These are phyloP conservation scores for pig (Sus scrofa) DNA, from an alignment of 2,113 vertebrate genomes.

Conservation along the genomic window DNA sequence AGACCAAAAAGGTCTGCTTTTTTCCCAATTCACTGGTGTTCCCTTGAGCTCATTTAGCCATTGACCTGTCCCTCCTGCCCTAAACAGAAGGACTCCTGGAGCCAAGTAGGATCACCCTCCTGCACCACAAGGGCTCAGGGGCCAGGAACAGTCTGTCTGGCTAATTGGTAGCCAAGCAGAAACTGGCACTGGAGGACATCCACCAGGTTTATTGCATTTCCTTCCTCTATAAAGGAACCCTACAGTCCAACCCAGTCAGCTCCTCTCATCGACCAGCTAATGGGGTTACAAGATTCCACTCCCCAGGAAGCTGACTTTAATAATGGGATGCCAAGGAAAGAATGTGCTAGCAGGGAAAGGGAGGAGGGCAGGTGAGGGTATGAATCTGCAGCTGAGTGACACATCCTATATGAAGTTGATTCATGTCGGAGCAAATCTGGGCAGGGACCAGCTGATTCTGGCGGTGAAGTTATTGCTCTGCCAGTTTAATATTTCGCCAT, in stretches of 20 bases:
- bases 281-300: constrained; percentile 40
- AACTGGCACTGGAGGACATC: background rate
- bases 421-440: constrained; percentile 80
- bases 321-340: constrained; percentile 37
- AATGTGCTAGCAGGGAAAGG: background rate
- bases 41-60: background rate
- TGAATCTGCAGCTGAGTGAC: constrained; percentile 53
- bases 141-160: background rate
- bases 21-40: background rate
- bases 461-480: constrained; percentile 84
- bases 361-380: constrained; percentile 59
- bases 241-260: constrained; percentile 40
- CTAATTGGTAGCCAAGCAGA: constrained; percentile 39
- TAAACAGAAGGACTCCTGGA: background rate
- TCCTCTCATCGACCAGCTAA: constrained; percentile 58
- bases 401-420: constrained; percentile 77
- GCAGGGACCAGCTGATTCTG: constrained; percentile 84
- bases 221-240: background rate
- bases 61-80: background rate
- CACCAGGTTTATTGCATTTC: background rate
- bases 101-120: background rate
- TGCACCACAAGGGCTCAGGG: background rate
- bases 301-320: constrained; percentile 65
- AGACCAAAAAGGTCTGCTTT: background rate
- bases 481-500: constrained; percentile 90